A percentile compares a stretch with the other conserved stretches of the same genome.
phyloP scores from a whole-genome alignment of 92 coral and sea anemone species.

The Siderastrea siderea region DNA sequence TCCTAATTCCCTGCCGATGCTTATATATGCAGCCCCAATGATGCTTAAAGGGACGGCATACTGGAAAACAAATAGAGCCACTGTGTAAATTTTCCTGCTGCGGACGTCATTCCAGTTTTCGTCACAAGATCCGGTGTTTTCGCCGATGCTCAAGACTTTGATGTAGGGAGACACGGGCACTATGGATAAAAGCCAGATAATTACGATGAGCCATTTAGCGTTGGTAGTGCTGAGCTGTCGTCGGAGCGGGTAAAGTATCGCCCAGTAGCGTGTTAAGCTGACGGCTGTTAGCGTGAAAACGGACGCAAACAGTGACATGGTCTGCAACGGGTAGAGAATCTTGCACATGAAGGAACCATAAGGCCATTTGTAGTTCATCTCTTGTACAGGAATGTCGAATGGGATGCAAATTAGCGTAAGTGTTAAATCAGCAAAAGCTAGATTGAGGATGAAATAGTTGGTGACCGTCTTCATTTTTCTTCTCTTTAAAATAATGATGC shows the following conservation, averaged over 20 bases:
- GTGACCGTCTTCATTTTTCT: slow-evolving; percentile 95
- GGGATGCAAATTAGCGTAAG: slow-evolving; percentile 94
- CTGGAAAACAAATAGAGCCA: slow-evolving; percentile 71
- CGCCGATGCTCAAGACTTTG: slow-evolving; percentile 64
- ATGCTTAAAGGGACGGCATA: slow-evolving; percentile 83
- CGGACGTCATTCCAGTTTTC: slow-evolving; percentile 74
- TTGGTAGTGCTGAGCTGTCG: slow-evolving; percentile 79
- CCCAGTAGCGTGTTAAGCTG: slow-evolving; percentile 94
- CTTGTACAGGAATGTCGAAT: slow-evolving; percentile 96
- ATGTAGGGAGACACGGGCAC: slow-evolving; percentile 91
- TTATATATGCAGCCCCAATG: slow-evolving; percentile 78
- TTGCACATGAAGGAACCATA: slow-evolving; percentile 96
- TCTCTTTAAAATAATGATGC: slow-evolving; percentile 79
- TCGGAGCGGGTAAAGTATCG: slow-evolving; percentile 89
- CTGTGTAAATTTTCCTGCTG: slow-evolving; percentile 85
- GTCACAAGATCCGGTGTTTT: slow-evolving; percentile 55
- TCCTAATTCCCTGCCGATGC: slow-evolving; percentile 83
- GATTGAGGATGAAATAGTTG: slow-evolving; percentile 91
- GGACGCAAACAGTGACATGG: slow-evolving; percentile 89
- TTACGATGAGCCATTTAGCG: slow-evolving; percentile 75
- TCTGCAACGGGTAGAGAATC: slow-evolving; percentile 91
- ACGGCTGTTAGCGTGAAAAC: slow-evolving; percentile 95
- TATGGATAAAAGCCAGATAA: slow-evolving; percentile 81
- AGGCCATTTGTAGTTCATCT: slow-evolving; percentile 92
- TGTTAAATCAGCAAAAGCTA: slow-evolving; percentile 95